These are phyloP conservation scores for Camarhynchus parvulus DNA, from an alignment of 2,113 vertebrate genomes.

Conservation along the genomic window DNA sequence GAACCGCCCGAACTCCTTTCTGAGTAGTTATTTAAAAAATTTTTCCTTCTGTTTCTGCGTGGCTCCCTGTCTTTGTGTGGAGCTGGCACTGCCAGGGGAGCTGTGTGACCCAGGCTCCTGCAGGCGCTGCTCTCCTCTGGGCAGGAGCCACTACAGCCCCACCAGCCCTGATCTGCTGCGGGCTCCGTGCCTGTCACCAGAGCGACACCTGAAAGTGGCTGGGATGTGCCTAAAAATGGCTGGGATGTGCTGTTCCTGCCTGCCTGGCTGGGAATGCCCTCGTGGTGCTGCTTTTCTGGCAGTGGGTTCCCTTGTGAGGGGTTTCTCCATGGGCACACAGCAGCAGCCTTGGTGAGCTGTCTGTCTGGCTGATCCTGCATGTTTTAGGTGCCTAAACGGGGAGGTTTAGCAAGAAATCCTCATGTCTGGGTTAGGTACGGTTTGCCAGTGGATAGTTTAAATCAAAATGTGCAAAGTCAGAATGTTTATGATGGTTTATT, in stretches of 20 bases:
- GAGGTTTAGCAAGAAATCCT: not conserved
- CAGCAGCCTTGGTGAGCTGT: rapidly evolving
- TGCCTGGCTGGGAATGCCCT: not conserved
- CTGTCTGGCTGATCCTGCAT: not conserved
- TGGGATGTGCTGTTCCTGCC: not conserved
- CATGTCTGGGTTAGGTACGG: rapidly evolving
- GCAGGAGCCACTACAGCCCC: rapidly evolving
- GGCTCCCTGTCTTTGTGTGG: not conserved
- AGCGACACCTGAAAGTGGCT: not conserved
- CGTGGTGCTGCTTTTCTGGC: not conserved
- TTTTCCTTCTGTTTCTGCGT: not conserved
- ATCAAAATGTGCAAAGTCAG: not conserved
- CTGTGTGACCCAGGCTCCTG: not conserved
- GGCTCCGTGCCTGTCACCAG: not conserved
- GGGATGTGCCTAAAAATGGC: not conserved
- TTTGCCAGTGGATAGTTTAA: not conserved
- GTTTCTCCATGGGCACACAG: not conserved
- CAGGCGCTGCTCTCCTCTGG: not conserved
- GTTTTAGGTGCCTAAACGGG: not conserved
- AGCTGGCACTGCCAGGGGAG: not conserved
- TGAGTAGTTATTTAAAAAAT: not conserved
- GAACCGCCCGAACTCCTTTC: not conserved
- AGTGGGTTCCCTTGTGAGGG: rapidly evolving
- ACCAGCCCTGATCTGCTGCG: too few relatives aligned
- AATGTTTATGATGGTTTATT: not conserved